phyloP scores from a whole-genome alignment of 2,113 vertebrate genomes.

The Nanorana parkeri region DNA sequence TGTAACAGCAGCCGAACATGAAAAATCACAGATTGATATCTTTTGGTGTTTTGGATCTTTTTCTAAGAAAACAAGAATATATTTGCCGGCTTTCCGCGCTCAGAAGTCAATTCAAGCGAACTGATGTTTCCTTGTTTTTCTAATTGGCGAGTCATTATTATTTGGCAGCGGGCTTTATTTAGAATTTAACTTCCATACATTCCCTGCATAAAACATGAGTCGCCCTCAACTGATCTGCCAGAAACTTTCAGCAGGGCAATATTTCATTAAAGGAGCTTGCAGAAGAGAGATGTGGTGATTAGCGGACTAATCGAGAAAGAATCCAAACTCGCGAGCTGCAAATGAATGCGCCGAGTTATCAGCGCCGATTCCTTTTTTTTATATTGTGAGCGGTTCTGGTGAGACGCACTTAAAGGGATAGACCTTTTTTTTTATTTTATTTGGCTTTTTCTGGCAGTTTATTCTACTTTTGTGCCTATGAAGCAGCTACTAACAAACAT shows the following conservation, averaged over 20 bases:
- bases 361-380: not conserved
- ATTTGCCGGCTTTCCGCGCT: slow-evolving; percentile 22
- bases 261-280: slow-evolving; percentile 6
- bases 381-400: not conserved
- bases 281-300: slow-evolving; percentile 21
- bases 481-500: no score
- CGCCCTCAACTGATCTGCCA: slow-evolving; percentile 1
- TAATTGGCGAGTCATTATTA: slow-evolving; percentile 46
- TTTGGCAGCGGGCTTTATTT: slow-evolving; percentile 30
- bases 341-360: not conserved
- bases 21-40: slow-evolving; percentile 30
- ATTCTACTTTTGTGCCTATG: no score
- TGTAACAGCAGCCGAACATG: not conserved
- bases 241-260: slow-evolving; percentile 25
- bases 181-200: slow-evolving; percentile 44
- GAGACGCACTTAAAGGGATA: no score
- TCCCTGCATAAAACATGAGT: slow-evolving; percentile 55
- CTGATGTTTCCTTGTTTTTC: slow-evolving; percentile 39
- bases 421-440: no score
- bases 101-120: slow-evolving; percentile 14
- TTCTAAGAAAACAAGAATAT: slow-evolving; percentile 38
- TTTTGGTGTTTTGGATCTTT: slow-evolving; percentile 22
- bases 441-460: no score
- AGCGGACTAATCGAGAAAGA: slow-evolving; percentile 34
- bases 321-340: slow-evolving; percentile 39